A percentile compares a stretch with the other conserved stretches of the same genome.
Conservation (phyloP, 2,113 vertebrate genomes). For the Dipodomys merriami region DNA sequence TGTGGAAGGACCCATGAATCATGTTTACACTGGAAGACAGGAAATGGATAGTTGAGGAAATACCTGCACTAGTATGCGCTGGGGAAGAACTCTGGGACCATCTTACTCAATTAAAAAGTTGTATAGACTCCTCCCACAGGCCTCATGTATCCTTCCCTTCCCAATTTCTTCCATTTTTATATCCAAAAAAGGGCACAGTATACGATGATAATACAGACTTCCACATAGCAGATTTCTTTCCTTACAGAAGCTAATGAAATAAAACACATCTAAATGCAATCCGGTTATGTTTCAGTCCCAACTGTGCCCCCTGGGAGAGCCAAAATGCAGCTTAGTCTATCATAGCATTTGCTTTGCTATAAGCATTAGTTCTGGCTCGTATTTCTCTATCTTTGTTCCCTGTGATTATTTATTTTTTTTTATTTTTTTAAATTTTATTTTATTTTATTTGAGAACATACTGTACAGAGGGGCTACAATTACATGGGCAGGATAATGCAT, state of each 20-base stretch:
- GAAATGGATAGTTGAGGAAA: not conserved
- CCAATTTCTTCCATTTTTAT: conserved; percentile 13
- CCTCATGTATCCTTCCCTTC: not conserved
- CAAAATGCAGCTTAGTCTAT: not conserved
- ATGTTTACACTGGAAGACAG: not conserved
- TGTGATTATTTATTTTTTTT: not conserved
- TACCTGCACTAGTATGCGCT: not conserved
- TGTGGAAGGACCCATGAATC: not conserved
- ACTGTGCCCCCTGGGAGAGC: not conserved
- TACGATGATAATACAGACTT: not conserved
- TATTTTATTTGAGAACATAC: too few species aligned
- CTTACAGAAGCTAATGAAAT: not conserved
- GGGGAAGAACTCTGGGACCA: not conserved
- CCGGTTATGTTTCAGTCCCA: not conserved
- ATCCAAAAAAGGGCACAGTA: not conserved
- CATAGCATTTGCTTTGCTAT: not conserved
- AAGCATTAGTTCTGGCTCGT: not conserved
- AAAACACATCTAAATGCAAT: not conserved
- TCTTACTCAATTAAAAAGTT: not conserved
- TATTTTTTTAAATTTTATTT: too few species aligned
- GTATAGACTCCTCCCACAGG: not conserved
- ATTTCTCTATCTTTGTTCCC: not conserved
- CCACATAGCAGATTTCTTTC: not conserved
- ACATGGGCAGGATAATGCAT: too few species aligned
- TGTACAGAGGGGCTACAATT: too few species aligned